phyloP scores from a whole-genome alignment of 2,797 vertebrate genomes.

The Lophura swinhoii region DNA sequence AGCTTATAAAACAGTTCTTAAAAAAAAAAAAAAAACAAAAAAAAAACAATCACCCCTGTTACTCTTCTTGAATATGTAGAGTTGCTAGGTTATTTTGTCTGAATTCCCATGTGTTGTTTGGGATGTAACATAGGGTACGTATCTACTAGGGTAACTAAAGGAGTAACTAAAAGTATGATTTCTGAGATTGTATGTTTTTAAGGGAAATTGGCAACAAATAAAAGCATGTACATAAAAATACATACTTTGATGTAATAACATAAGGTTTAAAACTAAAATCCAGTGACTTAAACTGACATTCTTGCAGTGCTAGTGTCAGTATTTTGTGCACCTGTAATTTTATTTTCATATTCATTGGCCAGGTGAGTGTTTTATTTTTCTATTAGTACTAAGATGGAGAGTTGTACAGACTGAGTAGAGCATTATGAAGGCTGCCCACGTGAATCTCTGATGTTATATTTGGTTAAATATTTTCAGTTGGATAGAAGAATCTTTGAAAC shows the following conservation, averaged over 20 bases:
- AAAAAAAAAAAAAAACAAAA: no score
- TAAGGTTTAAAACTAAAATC: neutral
- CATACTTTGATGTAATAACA: neutral
- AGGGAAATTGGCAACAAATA: neutral
- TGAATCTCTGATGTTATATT: neutral
- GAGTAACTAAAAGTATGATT: neutral
- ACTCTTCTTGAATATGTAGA: accelerated
- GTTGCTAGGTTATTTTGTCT: neutral
- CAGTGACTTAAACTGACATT: neutral
- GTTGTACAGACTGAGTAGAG: neutral
- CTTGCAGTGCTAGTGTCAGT: neutral
- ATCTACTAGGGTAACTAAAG: neutral
- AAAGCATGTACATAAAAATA: neutral
- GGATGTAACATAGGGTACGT: neutral
- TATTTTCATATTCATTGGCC: neutral
- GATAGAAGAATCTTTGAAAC: neutral
- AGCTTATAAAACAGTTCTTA: neutral
- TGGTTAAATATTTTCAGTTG: neutral
- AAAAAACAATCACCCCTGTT: neutral
- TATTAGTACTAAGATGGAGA: neutral
- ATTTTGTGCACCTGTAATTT: neutral
- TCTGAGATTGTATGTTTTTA: neutral
- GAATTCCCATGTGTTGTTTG: neutral
- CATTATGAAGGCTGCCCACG: neutral
- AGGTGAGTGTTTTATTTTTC: neutral